Conservation (phyloP, 2,888 invertebrate genomes). For the Apamea epomidion region DNA sequence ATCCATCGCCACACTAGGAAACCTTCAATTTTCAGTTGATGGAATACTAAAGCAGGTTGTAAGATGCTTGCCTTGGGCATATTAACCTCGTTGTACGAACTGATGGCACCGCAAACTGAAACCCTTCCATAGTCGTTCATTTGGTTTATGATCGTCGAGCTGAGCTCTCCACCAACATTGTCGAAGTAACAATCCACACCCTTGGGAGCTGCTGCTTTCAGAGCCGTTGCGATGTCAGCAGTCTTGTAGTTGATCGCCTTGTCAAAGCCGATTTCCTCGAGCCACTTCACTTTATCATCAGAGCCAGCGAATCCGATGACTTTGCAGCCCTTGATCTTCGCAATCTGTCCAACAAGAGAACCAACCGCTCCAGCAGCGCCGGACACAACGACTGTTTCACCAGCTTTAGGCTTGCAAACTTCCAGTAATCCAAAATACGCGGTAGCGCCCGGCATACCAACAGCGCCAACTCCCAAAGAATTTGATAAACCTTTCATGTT, state of each 20-base stretch:
- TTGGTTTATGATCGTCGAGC: slow-evolving; percentile 89
- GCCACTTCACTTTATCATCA: slow-evolving; percentile 80
- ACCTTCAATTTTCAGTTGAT: slow-evolving; percentile 92
- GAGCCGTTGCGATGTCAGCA: slow-evolving; percentile 82
- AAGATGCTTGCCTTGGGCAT: slow-evolving; percentile 82
- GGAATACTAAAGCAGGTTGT: slow-evolving; percentile 89
- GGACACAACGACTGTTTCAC: slow-evolving; percentile 93
- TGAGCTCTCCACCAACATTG: slow-evolving; percentile 93
- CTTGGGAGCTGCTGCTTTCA: slow-evolving; percentile 89
- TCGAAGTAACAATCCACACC: slow-evolving; percentile 94
- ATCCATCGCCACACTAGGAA: slow-evolving; percentile 89
- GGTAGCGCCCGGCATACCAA: slow-evolving; percentile 93
- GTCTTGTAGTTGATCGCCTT: slow-evolving; percentile 93
- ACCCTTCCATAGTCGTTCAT: slow-evolving; percentile 91
- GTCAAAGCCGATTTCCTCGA: slow-evolving; percentile 92
- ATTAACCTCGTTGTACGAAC: slow-evolving; percentile 76
- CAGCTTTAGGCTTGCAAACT: slow-evolving; percentile 92
- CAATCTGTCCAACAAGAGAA: slow-evolving; percentile 93
- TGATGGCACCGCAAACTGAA: slow-evolving; percentile 86
- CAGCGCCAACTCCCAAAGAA: slow-evolving; percentile 91
- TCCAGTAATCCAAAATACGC: slow-evolving; percentile 94
- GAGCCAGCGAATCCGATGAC: slow-evolving; percentile 93
- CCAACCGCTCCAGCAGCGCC: slow-evolving; percentile 95
- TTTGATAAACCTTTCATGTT: slow-evolving; percentile 88
- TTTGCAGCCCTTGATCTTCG: slow-evolving; percentile 92